Evolutionary conservation across 1,140 invertebrate genomes (phyloP), one percentile per base, ranked within the genome.

Genomic region (Trigoniulus corallinus): DNA sequence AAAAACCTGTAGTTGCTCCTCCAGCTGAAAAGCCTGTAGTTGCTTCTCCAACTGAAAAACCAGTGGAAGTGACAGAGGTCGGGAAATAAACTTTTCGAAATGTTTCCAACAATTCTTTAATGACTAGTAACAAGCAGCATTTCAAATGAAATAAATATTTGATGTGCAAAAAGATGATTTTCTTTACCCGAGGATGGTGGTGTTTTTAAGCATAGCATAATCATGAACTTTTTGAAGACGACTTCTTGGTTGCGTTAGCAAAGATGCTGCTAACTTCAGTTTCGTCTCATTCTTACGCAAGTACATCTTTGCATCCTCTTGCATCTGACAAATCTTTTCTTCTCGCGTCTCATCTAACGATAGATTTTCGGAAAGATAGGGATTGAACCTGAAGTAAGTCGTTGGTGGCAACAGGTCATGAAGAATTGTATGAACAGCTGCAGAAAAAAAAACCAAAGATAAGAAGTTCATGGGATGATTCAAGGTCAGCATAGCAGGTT

Each of bases 301-400:
- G 59, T 89, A 89, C 67, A 83, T 81, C 37, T 71, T 61, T 0
- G 82, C 77, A 65, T 75, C 73, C 12, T 60, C 58, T 53, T 65
- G 60, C 64, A 76, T 56, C 51, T 65, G 57, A 37, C 66, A 58
- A 27, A 72, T 57, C 50, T 71, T 71, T 15, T 70, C 76, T 2
- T 77, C 73, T 54, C 81, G 67, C 37, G 81, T 84, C 67, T 94
- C 89, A 59, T 88, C 84, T 70, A 96, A 79, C 1, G 74, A 71
- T 22, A 88, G 71, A 61, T 84, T 77, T 62, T 88, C 81, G 44
- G 79, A 81, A 29, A 94, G 68, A 58, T 88, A 88, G 0, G 91
- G 91, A 68, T 94, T 94, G 63, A 95, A 84, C 7, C 91, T 75
- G 61, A 78, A 94, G 65, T 96, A 96, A 20, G 76, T 73, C 21